phyloP scores from a whole-genome alignment of 2,797 vertebrate species.

The Strix occidentalis region DNA sequence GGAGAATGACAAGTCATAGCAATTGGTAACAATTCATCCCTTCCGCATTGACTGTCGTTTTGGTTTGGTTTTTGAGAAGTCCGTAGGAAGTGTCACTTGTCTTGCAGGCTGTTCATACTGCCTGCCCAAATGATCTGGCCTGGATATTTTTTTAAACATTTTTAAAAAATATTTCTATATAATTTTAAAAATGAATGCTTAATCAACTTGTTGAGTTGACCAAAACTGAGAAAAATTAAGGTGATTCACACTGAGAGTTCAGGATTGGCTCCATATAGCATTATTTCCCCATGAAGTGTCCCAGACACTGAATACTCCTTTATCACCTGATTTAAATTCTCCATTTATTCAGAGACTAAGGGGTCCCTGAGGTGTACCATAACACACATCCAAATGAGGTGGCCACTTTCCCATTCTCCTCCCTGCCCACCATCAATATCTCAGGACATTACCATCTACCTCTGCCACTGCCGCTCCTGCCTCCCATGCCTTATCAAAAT shows the following conservation, averaged over 20 bases:
- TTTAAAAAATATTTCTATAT: not conserved
- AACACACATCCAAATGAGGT: rapidly evolving
- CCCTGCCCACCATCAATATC: not conserved
- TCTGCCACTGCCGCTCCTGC: not conserved
- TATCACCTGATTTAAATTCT: not conserved
- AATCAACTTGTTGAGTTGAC: not conserved
- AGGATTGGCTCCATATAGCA: not conserved
- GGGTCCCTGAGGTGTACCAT: rapidly evolving
- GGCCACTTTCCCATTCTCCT: not conserved
- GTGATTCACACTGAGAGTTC: not conserved
- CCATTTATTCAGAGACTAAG: not conserved
- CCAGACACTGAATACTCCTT: not conserved
- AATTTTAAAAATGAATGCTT: not conserved
- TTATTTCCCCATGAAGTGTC: not conserved
- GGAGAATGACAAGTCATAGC: not conserved
- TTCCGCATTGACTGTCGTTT: rapidly evolving
- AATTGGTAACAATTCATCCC: not conserved
- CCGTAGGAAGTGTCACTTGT: not conserved
- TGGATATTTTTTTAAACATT: rapidly evolving
- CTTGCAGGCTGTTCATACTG: not conserved
- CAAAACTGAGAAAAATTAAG: not conserved
- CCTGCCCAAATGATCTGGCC: not conserved
- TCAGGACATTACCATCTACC: not conserved
- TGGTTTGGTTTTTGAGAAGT: not conserved
- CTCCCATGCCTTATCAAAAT: not conserved